Evolutionary conservation across 2,113 vertebrate species (phyloP), one percentile per base, ranked within the genome.

Genomic region (Vicugna pacos): DNA sequence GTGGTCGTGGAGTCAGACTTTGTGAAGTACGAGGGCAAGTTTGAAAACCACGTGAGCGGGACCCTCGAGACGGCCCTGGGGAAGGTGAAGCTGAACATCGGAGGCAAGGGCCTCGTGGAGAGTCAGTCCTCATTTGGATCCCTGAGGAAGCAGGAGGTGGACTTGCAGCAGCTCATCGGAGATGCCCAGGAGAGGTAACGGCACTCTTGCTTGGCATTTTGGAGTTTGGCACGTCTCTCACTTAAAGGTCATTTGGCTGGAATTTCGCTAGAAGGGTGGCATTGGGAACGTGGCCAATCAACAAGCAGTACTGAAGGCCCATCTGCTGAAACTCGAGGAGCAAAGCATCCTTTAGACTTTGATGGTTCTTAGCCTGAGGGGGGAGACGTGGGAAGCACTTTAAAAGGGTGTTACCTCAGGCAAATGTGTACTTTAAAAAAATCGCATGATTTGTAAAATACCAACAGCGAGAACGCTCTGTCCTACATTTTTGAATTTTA

Each of bases 61-160:
- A 92, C 82, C 14, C 12, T 99, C 1, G 98, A 98, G 73, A 98
- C 98, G 1, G 98, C 94, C 0, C 84, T 99, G 75, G 98, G 97
- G 20, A 97, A 95, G 15, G 58, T 99, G 85, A 98, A 24, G 52
- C 16, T 99, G 80, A 99, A 91, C 20, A 0, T 99, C 20, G 96
- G 98, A 17, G 99, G 98, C 28, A 99, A 98, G 91, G 98, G 99
- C 42, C 97, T 98, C 0, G 98, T 99, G 96, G 99, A 99, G 98
- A 99, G 99, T 3, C 98, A 99, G 90, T 99, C 99, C 5, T 99
- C 99, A 0, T 99, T 99, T 95, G 99, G 99, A 72, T 98, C 98
- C 85, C 97, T 99, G 93, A 99, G 98, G 97, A 99, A 99, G 97
- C 99, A 99, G 96, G 99, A 99, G 96, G 85, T 99, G 92, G 99